phyloP scores from a whole-genome alignment of 2,113 vertebrate species.

The Apteryx mantelli region DNA sequence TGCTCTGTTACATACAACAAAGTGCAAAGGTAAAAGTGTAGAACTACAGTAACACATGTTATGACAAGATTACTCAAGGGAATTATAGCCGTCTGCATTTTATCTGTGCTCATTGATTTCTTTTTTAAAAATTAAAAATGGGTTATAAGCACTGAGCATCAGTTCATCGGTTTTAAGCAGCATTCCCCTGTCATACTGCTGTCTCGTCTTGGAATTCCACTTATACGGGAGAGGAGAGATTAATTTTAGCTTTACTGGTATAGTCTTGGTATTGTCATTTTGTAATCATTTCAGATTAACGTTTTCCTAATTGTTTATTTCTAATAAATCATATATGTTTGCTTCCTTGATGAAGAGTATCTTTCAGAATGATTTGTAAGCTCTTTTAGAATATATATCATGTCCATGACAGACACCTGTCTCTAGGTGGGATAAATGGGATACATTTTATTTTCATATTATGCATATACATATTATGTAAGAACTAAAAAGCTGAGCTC shows the following conservation, averaged over 20 bases:
- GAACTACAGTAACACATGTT: constrained; percentile 63
- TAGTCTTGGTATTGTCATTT: rapidly evolving
- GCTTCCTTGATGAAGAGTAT: neutral
- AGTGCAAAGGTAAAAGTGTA: constrained; percentile 78
- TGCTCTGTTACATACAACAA: constrained; percentile 61
- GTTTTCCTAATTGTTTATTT: neutral
- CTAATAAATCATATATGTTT: neutral
- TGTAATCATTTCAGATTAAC: neutral
- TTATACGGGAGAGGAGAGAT: neutral
- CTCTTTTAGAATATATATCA: neutral
- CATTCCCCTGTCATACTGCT: neutral
- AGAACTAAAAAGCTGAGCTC: neutral
- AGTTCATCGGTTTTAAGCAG: neutral
- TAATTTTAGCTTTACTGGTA: neutral
- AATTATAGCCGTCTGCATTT: constrained; percentile 36
- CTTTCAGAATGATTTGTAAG: neutral
- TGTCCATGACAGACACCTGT: neutral
- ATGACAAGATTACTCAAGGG: constrained; percentile 70
- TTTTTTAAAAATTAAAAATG: constrained; percentile 23
- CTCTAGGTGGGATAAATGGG: neutral
- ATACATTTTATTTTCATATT: neutral
- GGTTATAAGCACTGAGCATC: neutral
- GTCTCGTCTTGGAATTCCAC: neutral
- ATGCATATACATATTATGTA: neutral
- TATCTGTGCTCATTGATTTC: neutral